Base-by-base conservation (phyloP, 2,888 invertebrate species). In the Apamea monoglypha region DNA sequence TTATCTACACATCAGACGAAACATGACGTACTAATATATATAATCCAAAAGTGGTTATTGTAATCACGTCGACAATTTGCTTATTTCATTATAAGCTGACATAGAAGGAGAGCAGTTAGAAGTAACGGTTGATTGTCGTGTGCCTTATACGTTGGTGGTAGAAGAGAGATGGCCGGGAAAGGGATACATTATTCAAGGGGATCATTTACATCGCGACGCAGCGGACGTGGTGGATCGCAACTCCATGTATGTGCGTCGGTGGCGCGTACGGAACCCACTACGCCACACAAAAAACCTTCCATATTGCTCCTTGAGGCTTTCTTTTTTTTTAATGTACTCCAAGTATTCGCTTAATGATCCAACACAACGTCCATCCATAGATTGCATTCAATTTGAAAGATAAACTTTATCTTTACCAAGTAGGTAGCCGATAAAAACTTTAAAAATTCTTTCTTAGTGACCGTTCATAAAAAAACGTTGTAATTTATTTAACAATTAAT, bases 121-220 rank as follows among this genome's bases (percentile, higher is more conserved):
- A 93, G 92, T 96, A 96, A 96, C 96, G 95, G 96, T 95, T 93
- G 92, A 94, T 93, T 92, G 94, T 94, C 93, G 92, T 93, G 93
- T 93, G 93, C 96, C 96, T 94, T 96, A 96, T 96, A 96, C 88
- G 95, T 88, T 87, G 89, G 92, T 92, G 92, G 94, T 92, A 93
- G 93, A 93, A 92, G 93, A 94, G 93, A 92, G 92, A 93, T 80
- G 86, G 92, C 95, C 94, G 92, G 92, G 95, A 95, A 96, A 95
- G 96, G 96, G 94, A 96, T 95, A 95, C 96, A 96, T 96, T 96
- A 96, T 96, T 96, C 96, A 96, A 95, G 94, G 94, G 94, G 96
- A 96, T 96, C 96, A 96, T 96, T 96, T 96, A 96, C 96, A 96
- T 96, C 95, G 96, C 93, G 85, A 91, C 87, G 93, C 93, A 89